Base-by-base conservation (phyloP, 2,888 invertebrate species). In the Lucinisca nassula region DNA sequence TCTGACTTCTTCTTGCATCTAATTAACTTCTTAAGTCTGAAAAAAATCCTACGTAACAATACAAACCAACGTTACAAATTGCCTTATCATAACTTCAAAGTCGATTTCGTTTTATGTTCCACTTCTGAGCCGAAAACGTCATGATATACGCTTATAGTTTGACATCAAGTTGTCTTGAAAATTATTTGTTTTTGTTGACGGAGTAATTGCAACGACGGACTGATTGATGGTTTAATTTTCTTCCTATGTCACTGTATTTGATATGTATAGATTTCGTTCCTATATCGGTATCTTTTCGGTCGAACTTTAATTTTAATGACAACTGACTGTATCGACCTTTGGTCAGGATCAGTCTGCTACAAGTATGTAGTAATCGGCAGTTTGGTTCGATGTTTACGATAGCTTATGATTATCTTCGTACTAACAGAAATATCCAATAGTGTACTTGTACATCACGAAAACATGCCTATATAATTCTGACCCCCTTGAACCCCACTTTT, bases 151-250 rank as follows among this genome's bases (percentile, higher is more conserved):
- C 55, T n/a, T 14, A 8, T 21, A 8, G n/a, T 14, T 55, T 14
- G 55, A 55, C 55, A 55, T 17, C 55, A 55, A 55, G 12, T 55
- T 55, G n/a, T 55, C 55, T n/a, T n/a, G 55, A 55, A 55, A 55
- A 55, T 55, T 55, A 55, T 55, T 55, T 55, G 12, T 55, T 40
- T 67, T 61, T 67, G 32, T 6, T 67, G 24, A 8, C 24, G 67
- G 67, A 35, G 24, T 67, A 67, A 35, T 35, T 67, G 17, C 35
- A 17, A 21, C 8, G 35, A 67, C 17, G 2, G 8, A 1, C 30
- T 67, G 67, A 67, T 67, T 67, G 67, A 67, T 67, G 35, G 67
- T 21, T 67, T 67, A 67, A 35, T 67, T 67, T 35, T 67, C 35
- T 58, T n/a, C 27, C 58, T 58, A n/a, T 58, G 21, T 58, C 58